Conservation (phyloP, 2,797 vertebrate species). For the Falco berigora region DNA sequence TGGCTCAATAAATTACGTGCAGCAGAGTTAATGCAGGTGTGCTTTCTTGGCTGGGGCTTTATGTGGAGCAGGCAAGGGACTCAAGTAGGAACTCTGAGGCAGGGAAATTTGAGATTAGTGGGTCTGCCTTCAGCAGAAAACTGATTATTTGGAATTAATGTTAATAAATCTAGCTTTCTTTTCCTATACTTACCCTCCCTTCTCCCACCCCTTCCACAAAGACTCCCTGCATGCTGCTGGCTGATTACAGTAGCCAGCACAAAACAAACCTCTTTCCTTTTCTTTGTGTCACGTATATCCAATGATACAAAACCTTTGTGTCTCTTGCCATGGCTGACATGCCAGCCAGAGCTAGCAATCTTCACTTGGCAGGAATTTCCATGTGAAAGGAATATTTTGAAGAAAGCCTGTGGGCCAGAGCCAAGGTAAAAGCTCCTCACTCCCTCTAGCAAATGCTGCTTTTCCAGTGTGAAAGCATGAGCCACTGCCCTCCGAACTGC, state of each 20-base stretch:
- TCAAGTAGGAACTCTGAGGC: neutral
- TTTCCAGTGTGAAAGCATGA: neutral
- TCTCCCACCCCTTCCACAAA: neutral
- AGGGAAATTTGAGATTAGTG: constrained; percentile 25
- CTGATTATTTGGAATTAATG: constrained; percentile 26
- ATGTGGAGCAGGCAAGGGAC: neutral
- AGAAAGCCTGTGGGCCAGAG: neutral
- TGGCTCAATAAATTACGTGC: neutral
- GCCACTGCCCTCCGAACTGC: neutral
- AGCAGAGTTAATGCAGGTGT: constrained; percentile 30
- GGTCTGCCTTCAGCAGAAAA: constrained; percentile 15
- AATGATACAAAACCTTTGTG: neutral
- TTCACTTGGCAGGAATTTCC: constrained; percentile 51
- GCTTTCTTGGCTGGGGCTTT: neutral
- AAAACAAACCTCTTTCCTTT: neutral
- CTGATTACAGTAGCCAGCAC: neutral
- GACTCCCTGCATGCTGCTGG: neutral
- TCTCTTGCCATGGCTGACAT: neutral
- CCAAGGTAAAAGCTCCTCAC: constrained; percentile 35
- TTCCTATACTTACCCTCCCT: neutral
- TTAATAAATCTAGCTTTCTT: constrained; percentile 28
- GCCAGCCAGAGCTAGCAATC: constrained; percentile 17
- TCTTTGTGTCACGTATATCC: neutral
- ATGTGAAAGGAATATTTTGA: constrained; percentile 44
- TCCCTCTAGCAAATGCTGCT: neutral